Percentiles rank a stretch among this genome's conserved stretches.
Conservation (phyloP, 2,113 vertebrate genomes). For the Epinephelus cyanopodus region DNA sequence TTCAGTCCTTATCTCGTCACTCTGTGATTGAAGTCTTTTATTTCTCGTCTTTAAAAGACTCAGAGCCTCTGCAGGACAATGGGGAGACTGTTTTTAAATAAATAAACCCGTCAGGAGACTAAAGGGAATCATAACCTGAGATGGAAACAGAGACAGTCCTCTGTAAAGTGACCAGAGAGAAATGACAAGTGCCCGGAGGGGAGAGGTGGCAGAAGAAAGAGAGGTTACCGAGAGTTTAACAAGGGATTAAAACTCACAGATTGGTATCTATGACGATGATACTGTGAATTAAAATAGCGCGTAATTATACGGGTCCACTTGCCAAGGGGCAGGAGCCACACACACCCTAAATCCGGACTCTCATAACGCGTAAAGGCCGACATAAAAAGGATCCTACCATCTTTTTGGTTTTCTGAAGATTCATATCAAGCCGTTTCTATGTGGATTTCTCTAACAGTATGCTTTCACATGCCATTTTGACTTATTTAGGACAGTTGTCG, state of each 20-base stretch:
- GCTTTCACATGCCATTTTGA: not conserved
- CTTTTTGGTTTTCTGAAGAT: too few relatives aligned
- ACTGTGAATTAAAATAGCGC: constrained; percentile 65
- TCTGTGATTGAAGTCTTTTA: constrained; percentile 62
- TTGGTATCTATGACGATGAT: constrained; percentile 73
- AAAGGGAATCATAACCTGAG: constrained; percentile 78
- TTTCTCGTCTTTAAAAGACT: constrained; percentile 58
- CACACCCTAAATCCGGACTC: constrained; percentile 29
- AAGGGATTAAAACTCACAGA: constrained; percentile 81
- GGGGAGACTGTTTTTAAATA: constrained; percentile 80
- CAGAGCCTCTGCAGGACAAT: constrained; percentile 73
- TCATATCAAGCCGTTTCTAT: not conserved
- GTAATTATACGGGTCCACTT: constrained; percentile 55
- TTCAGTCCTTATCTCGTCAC: constrained; percentile 59
- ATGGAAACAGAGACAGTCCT: constrained; percentile 74
- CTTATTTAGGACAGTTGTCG: not conserved
- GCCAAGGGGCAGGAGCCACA: constrained; percentile 53
- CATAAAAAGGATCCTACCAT: not conserved
- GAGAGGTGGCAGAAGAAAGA: constrained; percentile 59
- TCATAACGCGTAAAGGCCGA: not conserved
- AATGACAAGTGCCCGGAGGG: constrained; percentile 77
- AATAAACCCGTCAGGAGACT: constrained; percentile 73
- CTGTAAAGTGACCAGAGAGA: constrained; percentile 64
- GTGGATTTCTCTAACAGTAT: not conserved
- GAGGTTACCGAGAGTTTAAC: constrained; percentile 86